Conservation (phyloP, 1,140 invertebrate genomes). For the Hypsibius dujardini region DNA sequence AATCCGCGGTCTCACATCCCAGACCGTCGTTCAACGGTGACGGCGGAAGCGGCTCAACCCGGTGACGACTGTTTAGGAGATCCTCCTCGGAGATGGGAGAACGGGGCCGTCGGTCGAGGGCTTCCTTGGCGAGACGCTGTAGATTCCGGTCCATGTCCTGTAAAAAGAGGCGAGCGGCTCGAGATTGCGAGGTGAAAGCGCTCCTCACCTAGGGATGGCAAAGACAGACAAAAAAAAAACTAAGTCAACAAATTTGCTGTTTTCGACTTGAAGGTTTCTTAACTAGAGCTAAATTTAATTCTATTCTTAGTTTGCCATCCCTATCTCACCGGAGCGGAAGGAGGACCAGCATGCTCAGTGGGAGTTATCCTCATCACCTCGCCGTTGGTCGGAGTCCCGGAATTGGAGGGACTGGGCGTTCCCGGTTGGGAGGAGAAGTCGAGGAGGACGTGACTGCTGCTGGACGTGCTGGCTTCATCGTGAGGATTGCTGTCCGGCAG, state of each 20-base stretch:
- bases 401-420: neutral
- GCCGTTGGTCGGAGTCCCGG: neutral
- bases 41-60: neutral
- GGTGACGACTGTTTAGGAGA: neutral
- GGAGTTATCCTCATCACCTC: neutral
- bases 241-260: no score
- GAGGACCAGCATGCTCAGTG: neutral
- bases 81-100: neutral
- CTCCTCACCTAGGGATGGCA: no score
- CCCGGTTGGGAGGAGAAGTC: neutral
- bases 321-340: no score
- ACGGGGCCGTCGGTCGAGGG: neutral
- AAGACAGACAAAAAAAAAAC: no score
- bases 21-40: neutral
- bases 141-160: conserved; percentile 16
- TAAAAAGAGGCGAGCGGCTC: conserved; percentile 6
- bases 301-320: no score
- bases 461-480: neutral
- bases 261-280: no score
- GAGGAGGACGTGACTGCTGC: neutral
- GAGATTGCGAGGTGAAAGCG: neutral
- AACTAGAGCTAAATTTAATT: no score
- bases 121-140: neutral
- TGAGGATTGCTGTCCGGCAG: no score
- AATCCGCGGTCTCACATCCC: conserved; percentile 17